A percentile compares a stretch with the other conserved stretches of the same genome.
phyloP scores from a whole-genome alignment of 2,888 invertebrate genomes.

The Theretra japonica region DNA sequence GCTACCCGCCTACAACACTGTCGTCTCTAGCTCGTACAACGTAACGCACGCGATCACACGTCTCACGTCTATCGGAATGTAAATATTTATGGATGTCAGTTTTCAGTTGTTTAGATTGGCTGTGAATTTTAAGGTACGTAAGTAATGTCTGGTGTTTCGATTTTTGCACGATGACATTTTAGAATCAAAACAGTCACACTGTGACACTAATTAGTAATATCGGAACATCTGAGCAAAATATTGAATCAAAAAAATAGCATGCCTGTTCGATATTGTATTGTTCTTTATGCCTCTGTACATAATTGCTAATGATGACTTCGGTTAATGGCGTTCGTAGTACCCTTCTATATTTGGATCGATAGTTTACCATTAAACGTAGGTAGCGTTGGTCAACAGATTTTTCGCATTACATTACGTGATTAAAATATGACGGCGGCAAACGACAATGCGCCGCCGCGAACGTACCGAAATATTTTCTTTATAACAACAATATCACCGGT shows the following conservation, averaged over 20 bases:
- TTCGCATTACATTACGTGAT: constrained; percentile 73
- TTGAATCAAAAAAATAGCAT: constrained; percentile 66
- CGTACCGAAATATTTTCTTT: not conserved
- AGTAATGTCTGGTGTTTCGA: constrained; percentile 70
- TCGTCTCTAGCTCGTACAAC: constrained; percentile 57
- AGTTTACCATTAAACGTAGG: constrained; percentile 74
- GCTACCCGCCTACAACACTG: constrained; percentile 54
- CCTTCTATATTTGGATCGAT: constrained; percentile 80
- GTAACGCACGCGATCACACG: constrained; percentile 71
- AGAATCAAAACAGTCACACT: constrained; percentile 36
- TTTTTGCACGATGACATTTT: constrained; percentile 69
- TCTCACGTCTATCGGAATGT: constrained; percentile 78
- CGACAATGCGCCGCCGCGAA: constrained; percentile 67
- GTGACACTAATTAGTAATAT: constrained; percentile 39
- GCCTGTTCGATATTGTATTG: constrained; percentile 71
- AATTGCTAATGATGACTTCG: constrained; percentile 73
- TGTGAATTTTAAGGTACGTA: constrained; percentile 84
- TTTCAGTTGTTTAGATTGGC: constrained; percentile 84
- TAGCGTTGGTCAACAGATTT: constrained; percentile 71
- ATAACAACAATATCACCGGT: constrained; percentile 7
- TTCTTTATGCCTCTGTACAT: constrained; percentile 74
- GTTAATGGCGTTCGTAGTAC: constrained; percentile 76
- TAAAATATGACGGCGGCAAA: constrained; percentile 63
- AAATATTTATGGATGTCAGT: constrained; percentile 85
- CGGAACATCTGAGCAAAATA: constrained; percentile 26